These are phyloP conservation scores for Nomada hirtipes DNA, from an alignment of 2,888 invertebrate genomes.

Conservation along the genomic window DNA sequence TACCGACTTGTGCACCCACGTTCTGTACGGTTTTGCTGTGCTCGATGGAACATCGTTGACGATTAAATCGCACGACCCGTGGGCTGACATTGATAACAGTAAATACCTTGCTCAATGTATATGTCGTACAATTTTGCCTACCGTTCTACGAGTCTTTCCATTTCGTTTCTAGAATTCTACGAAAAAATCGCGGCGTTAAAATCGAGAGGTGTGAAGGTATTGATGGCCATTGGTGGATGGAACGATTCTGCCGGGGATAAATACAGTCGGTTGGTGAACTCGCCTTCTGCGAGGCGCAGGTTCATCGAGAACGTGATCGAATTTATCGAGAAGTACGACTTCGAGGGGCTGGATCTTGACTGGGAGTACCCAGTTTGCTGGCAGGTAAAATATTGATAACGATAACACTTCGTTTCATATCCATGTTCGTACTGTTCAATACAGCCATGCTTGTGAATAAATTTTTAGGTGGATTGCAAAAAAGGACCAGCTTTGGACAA, in stretches of 20 bases:
- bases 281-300: constrained; percentile 88
- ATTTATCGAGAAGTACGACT: constrained; percentile 92
- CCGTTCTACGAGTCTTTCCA: no score
- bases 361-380: constrained; percentile 98
- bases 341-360: constrained; percentile 96
- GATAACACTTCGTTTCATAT: not conserved
- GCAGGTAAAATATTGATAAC: constrained; percentile 86
- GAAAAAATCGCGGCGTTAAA: constrained; percentile 92
- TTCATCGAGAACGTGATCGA: constrained; percentile 91
- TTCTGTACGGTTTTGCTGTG: constrained; percentile 96
- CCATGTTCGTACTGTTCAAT: not conserved
- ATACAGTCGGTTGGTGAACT: constrained; percentile 93
- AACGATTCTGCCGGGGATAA: constrained; percentile 96
- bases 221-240: constrained; percentile 97
- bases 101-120: constrained; percentile 80
- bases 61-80: constrained; percentile 94
- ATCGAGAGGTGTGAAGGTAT: constrained; percentile 90
- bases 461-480: constrained; percentile 90
- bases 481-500: constrained; percentile 94
- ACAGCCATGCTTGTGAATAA: not conserved
- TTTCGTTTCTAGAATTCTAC: constrained; percentile 89
- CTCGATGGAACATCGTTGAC: constrained; percentile 90
- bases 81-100: constrained; percentile 96
- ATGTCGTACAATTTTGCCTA: not conserved
- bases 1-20: constrained; percentile 94